Evolutionary conservation across 2,888 invertebrate species (phyloP).

Genomic region (Notodonta ziczac): DNA sequence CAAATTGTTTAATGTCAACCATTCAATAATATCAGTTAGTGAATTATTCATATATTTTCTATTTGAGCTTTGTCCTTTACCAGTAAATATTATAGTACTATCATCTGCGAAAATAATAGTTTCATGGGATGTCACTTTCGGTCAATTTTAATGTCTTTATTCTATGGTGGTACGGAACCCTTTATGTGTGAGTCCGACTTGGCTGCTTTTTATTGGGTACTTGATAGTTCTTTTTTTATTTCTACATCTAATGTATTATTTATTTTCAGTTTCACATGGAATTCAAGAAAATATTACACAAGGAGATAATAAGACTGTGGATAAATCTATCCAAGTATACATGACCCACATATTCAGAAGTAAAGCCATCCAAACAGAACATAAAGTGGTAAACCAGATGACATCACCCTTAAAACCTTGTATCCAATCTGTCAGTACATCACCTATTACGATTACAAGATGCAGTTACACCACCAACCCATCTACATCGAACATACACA

Average conservation of each 20-base stretch:
- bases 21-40: too few relatives aligned
- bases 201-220: neutral
- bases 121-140: too few relatives aligned
- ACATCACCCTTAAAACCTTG: conserved; percentile 21
- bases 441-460: conserved; percentile 19
- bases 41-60: too few relatives aligned
- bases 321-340: conserved; percentile 22
- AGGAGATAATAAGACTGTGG: conserved; percentile 6
- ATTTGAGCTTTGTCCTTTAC: too few relatives aligned
- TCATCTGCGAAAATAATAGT: too few relatives aligned
- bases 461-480: neutral
- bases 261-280: conserved; percentile 8
- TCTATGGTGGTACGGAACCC: too few relatives aligned
- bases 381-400: conserved; percentile 17
- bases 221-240: conserved; percentile 9
- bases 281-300: conserved; percentile 7
- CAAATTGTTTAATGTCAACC: too few relatives aligned
- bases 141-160: too few relatives aligned
- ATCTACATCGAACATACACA: conserved; percentile 4
- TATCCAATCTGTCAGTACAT: conserved; percentile 18
- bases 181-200: too few relatives aligned
- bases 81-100: too few relatives aligned
- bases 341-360: conserved; percentile 26
- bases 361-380: conserved; percentile 25
- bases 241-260: neutral